These are phyloP conservation scores for Zenarchopterus dispar DNA, from an alignment of 2,797 vertebrate species.

Conservation along the genomic window DNA sequence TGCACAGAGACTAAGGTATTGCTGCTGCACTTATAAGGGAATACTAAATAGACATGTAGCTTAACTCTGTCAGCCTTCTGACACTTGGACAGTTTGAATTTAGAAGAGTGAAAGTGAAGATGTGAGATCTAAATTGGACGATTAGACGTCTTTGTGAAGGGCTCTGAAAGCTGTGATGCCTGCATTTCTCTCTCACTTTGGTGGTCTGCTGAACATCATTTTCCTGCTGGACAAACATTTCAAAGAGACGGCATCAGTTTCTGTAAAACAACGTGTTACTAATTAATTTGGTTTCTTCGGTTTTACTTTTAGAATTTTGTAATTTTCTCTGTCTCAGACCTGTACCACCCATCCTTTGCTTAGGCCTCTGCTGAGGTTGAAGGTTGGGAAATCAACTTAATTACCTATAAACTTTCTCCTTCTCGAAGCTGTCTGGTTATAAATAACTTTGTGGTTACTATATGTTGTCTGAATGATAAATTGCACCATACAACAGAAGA, in stretches of 20 bases:
- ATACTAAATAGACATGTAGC: constrained; percentile 76
- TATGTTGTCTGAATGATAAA: constrained; percentile 61
- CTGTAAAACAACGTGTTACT: constrained; percentile 31
- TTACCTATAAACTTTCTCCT: constrained; percentile 19
- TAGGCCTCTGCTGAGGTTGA: background rate
- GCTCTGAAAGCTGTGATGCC: constrained; percentile 59
- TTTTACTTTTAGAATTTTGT: no score
- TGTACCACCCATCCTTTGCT: constrained; percentile 5
- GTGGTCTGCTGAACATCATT: constrained; percentile 26
- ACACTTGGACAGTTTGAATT: constrained; percentile 72
- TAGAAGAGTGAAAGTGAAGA: constrained; percentile 62
- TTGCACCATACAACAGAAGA: constrained; percentile 36
- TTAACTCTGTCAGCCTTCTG: constrained; percentile 72
- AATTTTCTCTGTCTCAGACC: background rate
- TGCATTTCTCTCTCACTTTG: constrained; percentile 31
- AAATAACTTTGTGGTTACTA: constrained; percentile 47
- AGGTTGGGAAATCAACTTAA: constrained; percentile 5
- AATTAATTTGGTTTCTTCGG: constrained; percentile 14
- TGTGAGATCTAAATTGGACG: constrained; percentile 73
- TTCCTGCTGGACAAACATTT: constrained; percentile 18
- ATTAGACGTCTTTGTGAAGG: constrained; percentile 68
- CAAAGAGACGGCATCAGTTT: constrained; percentile 22
- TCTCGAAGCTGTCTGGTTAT: constrained; percentile 10
- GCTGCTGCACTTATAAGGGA: constrained; percentile 62
- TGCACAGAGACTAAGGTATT: constrained; percentile 49